phyloP scores from a whole-genome alignment of 2,113 vertebrate species.

The Pagrus major region DNA sequence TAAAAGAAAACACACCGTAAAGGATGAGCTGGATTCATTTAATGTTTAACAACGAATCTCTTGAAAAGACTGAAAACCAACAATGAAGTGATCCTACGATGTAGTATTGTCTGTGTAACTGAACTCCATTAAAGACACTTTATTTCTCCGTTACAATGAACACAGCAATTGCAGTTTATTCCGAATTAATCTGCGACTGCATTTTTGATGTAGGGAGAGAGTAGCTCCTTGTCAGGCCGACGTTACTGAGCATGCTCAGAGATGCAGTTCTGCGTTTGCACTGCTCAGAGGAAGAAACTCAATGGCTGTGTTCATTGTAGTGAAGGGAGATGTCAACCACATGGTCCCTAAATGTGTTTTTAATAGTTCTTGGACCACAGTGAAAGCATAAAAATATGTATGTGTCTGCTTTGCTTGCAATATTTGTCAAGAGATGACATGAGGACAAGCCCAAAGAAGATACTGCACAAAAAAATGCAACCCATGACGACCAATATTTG shows the following conservation, averaged over 20 bases:
- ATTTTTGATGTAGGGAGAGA: neutral
- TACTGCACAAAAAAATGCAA: too few species aligned
- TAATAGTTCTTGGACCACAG: neutral
- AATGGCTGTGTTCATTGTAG: neutral
- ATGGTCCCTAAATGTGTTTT: neutral
- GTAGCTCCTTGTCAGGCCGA: neutral
- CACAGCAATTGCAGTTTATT: neutral
- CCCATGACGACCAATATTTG: too few species aligned
- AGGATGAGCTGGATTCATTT: constrained; percentile 1
- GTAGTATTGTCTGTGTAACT: neutral
- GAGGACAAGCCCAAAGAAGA: too few species aligned
- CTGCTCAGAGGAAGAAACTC: constrained; percentile 8
- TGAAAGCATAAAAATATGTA: neutral
- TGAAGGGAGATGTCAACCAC: neutral
- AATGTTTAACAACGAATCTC: constrained; percentile 15
- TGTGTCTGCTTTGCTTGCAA: neutral
- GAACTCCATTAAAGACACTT: neutral
- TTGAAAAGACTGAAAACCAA: neutral
- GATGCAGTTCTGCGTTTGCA: constrained; percentile 5
- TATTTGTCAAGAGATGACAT: too few species aligned
- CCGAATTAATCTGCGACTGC: neutral
- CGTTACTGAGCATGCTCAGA: neutral
- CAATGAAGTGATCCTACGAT: neutral
- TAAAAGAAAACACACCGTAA: neutral
- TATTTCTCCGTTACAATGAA: neutral